phyloP scores from a whole-genome alignment of 2,797 vertebrate species.

The Xyrichtys novacula region DNA sequence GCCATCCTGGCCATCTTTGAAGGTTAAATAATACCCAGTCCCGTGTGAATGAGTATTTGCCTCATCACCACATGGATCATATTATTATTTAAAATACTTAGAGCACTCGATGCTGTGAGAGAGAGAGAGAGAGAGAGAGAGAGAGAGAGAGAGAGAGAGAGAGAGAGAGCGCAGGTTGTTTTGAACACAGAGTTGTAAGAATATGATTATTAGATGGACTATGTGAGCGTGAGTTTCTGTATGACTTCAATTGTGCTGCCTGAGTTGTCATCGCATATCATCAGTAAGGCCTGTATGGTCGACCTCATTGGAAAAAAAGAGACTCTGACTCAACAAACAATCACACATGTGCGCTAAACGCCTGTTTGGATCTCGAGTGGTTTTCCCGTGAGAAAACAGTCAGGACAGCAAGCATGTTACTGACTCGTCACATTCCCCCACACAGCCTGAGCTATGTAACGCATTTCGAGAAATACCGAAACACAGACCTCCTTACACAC shows the following conservation, averaged over 20 bases:
- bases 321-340: slow-evolving; percentile 30
- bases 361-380: slow-evolving; percentile 43
- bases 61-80: slow-evolving; percentile 53
- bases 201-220: too few relatives aligned
- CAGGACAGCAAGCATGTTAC: slow-evolving; percentile 60
- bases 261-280: too few relatives aligned
- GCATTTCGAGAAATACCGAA: slow-evolving; percentile 71
- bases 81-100: too few relatives aligned
- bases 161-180: too few relatives aligned
- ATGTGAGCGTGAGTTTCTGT: neutral
- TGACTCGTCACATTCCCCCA: slow-evolving; percentile 77
- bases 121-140: too few relatives aligned
- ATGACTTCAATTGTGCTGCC: neutral
- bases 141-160: too few relatives aligned
- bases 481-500: slow-evolving; percentile 22
- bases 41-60: neutral
- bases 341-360: slow-evolving; percentile 66
- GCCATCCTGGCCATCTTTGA: too few relatives aligned
- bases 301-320: neutral
- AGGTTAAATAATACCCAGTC: too few relatives aligned
- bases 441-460: slow-evolving; percentile 70
- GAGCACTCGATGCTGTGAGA: too few relatives aligned
- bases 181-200: too few relatives aligned
- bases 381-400: slow-evolving; percentile 85
- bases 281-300: neutral